These are phyloP conservation scores for Epirrhoe alternata DNA, from an alignment of 2,888 invertebrate species.

Conservation along the genomic window DNA sequence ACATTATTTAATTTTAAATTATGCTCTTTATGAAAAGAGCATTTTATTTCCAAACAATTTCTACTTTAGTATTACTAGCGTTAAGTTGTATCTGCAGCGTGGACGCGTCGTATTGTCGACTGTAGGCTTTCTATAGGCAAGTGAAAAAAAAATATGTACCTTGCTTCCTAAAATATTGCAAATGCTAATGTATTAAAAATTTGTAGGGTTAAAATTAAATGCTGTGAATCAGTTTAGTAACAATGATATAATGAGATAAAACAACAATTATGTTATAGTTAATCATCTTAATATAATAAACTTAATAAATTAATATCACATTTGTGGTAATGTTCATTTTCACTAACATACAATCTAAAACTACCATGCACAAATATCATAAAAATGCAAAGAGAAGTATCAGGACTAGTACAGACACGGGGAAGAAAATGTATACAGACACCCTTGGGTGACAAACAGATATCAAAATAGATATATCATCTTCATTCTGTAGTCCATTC, in stretches of 20 bases:
- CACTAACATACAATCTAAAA: constrained; percentile 67
- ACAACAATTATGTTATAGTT: constrained; percentile 40
- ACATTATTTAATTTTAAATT: constrained; percentile 14
- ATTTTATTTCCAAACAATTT: constrained; percentile 26
- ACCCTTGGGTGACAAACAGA: constrained; percentile 93
- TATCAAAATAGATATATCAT: constrained; percentile 89
- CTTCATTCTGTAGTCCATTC: constrained; percentile 92
- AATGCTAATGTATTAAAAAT: constrained; percentile 23
- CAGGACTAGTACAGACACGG: constrained; percentile 89
- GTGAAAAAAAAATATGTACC: constrained; percentile 7
- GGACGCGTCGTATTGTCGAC: constrained; percentile 16
- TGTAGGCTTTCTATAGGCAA: constrained; percentile 8
- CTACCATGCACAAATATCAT: constrained; percentile 80
- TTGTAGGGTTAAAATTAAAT: constrained; percentile 35
- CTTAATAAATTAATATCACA: constrained; percentile 81
- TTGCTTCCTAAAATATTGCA: constrained; percentile 15
- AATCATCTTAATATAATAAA: constrained; percentile 45
- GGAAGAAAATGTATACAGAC: constrained; percentile 92
- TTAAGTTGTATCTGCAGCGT: constrained; percentile 35
- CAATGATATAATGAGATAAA: constrained; percentile 41
- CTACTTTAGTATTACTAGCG: constrained; percentile 32
- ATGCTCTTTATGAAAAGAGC: constrained; percentile 14
- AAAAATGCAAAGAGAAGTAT: constrained; percentile 93
- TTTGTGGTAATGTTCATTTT: constrained; percentile 76
- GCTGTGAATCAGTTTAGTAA: constrained; percentile 42